Evolutionary conservation across 2,888 invertebrate species (phyloP), one percentile per base, ranked within the genome.

Genomic region (Orgyia antiqua): DNA sequence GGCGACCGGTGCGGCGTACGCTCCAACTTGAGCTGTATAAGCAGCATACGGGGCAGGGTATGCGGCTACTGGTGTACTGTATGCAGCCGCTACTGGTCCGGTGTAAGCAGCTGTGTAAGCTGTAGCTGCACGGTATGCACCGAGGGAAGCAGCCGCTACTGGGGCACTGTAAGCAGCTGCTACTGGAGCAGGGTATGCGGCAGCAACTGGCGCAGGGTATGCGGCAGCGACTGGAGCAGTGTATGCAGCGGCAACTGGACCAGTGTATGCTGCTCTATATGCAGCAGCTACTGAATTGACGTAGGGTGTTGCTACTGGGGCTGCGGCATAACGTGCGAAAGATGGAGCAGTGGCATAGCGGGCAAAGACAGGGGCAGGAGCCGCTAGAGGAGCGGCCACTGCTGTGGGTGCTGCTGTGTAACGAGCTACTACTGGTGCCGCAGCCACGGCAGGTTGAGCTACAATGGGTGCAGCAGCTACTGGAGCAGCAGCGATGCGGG

Each of bases 361-460:
- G 5, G 54, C 43, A 2, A 56, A 49, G 7, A 54, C 49, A 8
- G 58, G 55, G n/a, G 53, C 48, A 5, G 51, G 52, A 5, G 53
- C 47, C 2, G 56, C 51, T 6, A 53, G 47, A 5, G 58, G 54
- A 13, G 52, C 48, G 4, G 49, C 53, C 3, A 32, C 27, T 10
- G 58, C 51, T 2, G 53, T 46, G 2, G 62, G 60, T 2, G 63
- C 62, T 10, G 57, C 50, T 7, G 65, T 66, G 31, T 61, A 68
- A 11, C 62, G 56, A 3, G 69, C 57, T 10, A 58, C 46, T 7
- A 48, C 51, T 1, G 23, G 50, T 4, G 33, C 24, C 4, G 35
- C 17, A 12, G 35, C 50, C 3, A 89, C 88, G 19, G 89, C 40
- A 87, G 77, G 40, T 4, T 13, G 28, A 82, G 89, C 66, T 86